Evolutionary conservation across 2,113 vertebrate species (phyloP).

Genomic region (Mormoops blainvillei): DNA sequence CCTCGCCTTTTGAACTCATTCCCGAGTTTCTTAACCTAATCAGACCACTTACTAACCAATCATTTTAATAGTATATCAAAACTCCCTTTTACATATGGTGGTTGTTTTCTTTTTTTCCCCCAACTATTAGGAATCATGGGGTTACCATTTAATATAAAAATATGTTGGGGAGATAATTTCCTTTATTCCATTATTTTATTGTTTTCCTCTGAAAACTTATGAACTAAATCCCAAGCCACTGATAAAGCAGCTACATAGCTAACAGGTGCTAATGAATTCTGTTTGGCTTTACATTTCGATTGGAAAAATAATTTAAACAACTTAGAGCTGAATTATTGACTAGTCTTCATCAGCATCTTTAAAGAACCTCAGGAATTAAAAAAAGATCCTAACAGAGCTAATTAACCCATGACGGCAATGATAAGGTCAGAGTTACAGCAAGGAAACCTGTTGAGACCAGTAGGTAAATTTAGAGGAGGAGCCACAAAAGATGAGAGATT

Average conservation of each 20-base stretch:
- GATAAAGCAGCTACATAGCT: background rate
- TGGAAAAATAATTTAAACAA: background rate
- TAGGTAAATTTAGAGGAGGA: background rate
- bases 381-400: background rate
- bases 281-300: background rate
- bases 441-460: background rate
- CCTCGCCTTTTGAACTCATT: background rate
- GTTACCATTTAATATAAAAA: background rate
- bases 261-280: background rate
- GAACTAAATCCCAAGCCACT: background rate
- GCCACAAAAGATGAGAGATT: background rate
- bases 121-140: background rate
- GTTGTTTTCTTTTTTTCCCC: background rate
- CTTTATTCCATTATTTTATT: background rate
- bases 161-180: background rate
- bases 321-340: background rate
- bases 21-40: background rate
- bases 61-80: background rate
- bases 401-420: background rate
- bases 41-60: background rate
- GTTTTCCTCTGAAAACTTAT: background rate
- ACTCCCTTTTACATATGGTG: background rate
- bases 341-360: background rate
- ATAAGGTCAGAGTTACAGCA: background rate
- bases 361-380: background rate